These are phyloP conservation scores for Dermochelys coriacea DNA, from an alignment of 2,797 vertebrate genomes.

Conservation along the genomic window DNA sequence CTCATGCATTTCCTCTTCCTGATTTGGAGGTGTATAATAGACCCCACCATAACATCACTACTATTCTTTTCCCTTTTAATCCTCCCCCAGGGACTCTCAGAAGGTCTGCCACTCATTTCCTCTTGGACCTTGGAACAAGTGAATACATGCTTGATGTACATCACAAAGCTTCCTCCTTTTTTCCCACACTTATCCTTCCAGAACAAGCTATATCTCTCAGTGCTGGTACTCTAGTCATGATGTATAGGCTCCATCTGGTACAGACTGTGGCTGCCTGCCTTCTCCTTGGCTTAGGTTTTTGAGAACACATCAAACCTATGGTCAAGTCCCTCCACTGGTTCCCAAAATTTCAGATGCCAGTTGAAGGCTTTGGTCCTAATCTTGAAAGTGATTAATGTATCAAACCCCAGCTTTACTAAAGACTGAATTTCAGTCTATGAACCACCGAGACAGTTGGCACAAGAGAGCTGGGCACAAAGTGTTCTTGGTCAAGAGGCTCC, in stretches of 20 bases:
- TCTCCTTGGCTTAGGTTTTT: not conserved
- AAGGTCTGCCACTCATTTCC: not conserved
- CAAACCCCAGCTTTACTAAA: not conserved
- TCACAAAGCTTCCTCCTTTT: not conserved
- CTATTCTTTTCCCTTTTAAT: not conserved
- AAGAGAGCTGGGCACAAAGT: not conserved
- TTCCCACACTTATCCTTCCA: not conserved
- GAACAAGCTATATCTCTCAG: not conserved
- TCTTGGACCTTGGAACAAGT: not conserved
- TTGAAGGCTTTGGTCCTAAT: not conserved
- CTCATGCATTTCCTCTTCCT: not conserved
- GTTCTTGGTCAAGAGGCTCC: not conserved
- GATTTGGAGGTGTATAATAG: not conserved
- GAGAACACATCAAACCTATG: no score
- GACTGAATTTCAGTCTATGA: not conserved
- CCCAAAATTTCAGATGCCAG: not conserved
- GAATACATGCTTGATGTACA: not conserved
- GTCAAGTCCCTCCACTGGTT: rapidly evolving
- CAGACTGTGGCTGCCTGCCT: rapidly evolving
- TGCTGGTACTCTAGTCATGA: not conserved
- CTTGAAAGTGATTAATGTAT: not conserved
- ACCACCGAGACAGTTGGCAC: not conserved
- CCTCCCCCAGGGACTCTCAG: not conserved
- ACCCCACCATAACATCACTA: not conserved
- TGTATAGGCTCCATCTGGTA: not conserved